Base-by-base conservation (phyloP, 2,797 vertebrate species). In the Centropyge bicolor region DNA sequence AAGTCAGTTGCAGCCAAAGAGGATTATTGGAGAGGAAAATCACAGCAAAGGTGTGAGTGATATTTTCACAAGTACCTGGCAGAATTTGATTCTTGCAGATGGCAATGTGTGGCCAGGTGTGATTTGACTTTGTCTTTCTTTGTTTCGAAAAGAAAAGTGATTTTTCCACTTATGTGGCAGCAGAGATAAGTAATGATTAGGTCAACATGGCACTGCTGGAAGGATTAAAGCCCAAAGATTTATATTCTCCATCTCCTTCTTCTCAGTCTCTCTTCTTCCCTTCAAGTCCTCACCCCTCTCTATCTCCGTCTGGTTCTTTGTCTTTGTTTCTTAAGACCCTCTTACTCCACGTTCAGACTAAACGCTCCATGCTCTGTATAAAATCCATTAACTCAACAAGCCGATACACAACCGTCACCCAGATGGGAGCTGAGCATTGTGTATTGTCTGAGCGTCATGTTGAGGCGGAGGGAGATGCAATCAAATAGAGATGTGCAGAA, bases 361-460 rank as follows among this genome's bases (percentile, higher is more conserved):
- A 86, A 88, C 16, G 70, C 73, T 78, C 78, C 19, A 5, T 65
- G 69, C 79, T 77, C 81, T 51, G 76, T 76, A 66, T 81, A 82
- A 85, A 91, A 87, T 80, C 87, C 82, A 91, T 92, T 88, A 89
- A 87, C 77, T 80, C 81, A 85, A 88, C 83, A 85, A 86, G 88
- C 89, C 45, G 49, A 86, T 80, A 78, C 73, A 76, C 72, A 71
- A 59, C 60, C 72, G 19, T 80, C 86, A 69, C 72, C 80, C 76
- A 76, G 77, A 88, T 63, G 81, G 76, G 54, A 78, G 73, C 51
- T 1, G 66, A 70, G 70, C 63, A 55, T 55, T 68, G 88, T 80
- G 74, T 74, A 45, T 86, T 82, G 87, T 85, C 76, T 20, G 68
- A 65, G 63, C 46, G 12, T 86, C 80, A 82, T 73, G 76, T 78